A percentile compares a stretch with the other conserved stretches of the same genome.
Evolutionary conservation across 2,888 invertebrate species (phyloP).

Genomic region (Athripsodes cinereus): DNA sequence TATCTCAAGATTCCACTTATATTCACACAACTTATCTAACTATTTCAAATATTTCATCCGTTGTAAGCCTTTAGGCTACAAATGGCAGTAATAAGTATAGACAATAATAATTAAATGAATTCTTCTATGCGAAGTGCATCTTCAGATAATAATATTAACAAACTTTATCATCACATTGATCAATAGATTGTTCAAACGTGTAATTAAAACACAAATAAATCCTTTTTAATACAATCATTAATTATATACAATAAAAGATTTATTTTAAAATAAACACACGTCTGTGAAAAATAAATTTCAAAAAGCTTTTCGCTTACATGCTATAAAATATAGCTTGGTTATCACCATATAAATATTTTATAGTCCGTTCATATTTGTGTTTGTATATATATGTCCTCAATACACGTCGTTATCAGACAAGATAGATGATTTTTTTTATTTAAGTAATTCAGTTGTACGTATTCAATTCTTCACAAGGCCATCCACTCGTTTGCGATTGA

Average conservation of each 20-base stretch:
- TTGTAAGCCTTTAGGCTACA: background rate
- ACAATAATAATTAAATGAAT: background rate
- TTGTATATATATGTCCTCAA: too few relatives aligned
- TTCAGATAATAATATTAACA: background rate
- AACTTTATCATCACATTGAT: background rate
- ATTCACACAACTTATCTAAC: background rate
- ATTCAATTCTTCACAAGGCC: too few relatives aligned
- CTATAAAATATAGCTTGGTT: too few relatives aligned
- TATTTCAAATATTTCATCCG: background rate
- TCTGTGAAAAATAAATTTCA: background rate
- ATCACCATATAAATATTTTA: too few relatives aligned
- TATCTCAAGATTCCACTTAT: too few relatives aligned
- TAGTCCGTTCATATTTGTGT: too few relatives aligned
- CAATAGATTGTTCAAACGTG: background rate
- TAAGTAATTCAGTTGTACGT: too few relatives aligned
- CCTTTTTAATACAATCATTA: constrained; percentile 1
- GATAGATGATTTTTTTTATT: too few relatives aligned
- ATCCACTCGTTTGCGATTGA: too few relatives aligned
- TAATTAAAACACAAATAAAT: background rate
- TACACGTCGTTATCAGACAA: too few relatives aligned
- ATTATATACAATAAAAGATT: background rate
- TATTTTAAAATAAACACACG: background rate
- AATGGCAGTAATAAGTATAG: background rate
- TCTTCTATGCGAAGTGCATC: background rate
- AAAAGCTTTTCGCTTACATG: background rate